These are phyloP conservation scores for Bombus superbus DNA, from an alignment of 1,140 invertebrate genomes.

Conservation along the genomic window DNA sequence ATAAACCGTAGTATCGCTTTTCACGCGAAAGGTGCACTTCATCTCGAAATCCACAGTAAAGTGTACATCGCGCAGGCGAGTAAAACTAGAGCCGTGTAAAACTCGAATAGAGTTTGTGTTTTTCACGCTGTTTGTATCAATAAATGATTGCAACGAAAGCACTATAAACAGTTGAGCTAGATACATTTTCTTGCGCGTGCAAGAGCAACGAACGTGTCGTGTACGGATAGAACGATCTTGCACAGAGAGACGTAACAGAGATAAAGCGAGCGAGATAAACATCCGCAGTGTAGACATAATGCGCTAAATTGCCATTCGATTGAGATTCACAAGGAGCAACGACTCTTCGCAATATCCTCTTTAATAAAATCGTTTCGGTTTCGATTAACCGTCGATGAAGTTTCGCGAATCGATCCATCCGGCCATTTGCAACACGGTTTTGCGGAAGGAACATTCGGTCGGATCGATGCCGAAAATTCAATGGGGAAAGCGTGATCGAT, in stretches of 20 bases:
- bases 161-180: constrained; percentile 62
- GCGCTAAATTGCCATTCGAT: neutral
- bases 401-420: neutral
- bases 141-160: constrained; percentile 23
- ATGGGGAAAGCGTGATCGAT: neutral
- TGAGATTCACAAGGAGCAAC: neutral
- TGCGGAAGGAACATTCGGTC: neutral
- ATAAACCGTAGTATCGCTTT: too few relatives aligned
- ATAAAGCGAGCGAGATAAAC: neutral
- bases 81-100: neutral
- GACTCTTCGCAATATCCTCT: neutral
- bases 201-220: neutral
- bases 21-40: too few relatives aligned
- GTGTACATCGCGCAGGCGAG: too few relatives aligned
- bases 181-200: constrained; percentile 57
- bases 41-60: neutral
- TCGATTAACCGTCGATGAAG: neutral
- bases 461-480: neutral
- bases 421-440: neutral
- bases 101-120: neutral
- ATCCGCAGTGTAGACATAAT: neutral
- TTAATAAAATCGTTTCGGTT: neutral
- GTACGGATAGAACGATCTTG: constrained; percentile 8
- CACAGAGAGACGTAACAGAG: constrained; percentile 27
- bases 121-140: constrained; percentile 2